Conservation (phyloP, 2,888 invertebrate genomes). For the Eupithecia dodoneata region DNA sequence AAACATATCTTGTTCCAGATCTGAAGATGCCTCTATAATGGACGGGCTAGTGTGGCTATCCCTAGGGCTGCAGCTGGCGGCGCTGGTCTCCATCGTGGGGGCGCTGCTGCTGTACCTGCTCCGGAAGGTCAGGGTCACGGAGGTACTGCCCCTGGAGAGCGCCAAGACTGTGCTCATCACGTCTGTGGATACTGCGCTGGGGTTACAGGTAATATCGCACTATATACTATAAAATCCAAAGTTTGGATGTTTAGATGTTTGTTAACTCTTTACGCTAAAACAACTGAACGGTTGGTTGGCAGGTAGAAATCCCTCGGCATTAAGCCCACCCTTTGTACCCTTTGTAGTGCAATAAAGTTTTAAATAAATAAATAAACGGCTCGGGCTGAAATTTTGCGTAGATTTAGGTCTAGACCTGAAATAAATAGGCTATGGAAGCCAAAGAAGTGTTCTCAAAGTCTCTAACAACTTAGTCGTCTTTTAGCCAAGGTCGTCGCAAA, state of each 20-base stretch:
- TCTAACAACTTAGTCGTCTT: not conserved
- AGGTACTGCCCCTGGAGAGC: slow-evolving; percentile 84
- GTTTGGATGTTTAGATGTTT: too few relatives aligned
- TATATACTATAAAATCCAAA: too few relatives aligned
- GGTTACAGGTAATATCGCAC: slow-evolving; percentile 85
- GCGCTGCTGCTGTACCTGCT: slow-evolving; percentile 90
- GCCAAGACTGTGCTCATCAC: slow-evolving; percentile 91
- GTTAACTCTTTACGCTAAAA: too few relatives aligned
- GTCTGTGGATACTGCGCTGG: slow-evolving; percentile 91
- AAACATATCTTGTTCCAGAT: slow-evolving; percentile 60
- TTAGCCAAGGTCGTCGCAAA: not conserved
- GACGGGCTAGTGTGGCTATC: slow-evolving; percentile 92
- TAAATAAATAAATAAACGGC: too few relatives aligned
- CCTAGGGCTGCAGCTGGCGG: slow-evolving; percentile 91
- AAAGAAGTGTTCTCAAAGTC: not conserved
- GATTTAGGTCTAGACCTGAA: too few relatives aligned
- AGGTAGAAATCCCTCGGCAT: too few relatives aligned
- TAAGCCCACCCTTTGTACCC: too few relatives aligned
- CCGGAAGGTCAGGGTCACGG: slow-evolving; percentile 88
- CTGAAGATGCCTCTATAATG: slow-evolving; percentile 82
- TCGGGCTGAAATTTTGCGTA: too few relatives aligned
- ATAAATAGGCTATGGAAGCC: too few relatives aligned
- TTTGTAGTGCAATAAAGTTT: too few relatives aligned
- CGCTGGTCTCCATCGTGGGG: slow-evolving; percentile 92
- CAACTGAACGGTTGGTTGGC: too few relatives aligned